Conservation (phyloP, 2,888 invertebrate species). For the Epinotia nisella region DNA sequence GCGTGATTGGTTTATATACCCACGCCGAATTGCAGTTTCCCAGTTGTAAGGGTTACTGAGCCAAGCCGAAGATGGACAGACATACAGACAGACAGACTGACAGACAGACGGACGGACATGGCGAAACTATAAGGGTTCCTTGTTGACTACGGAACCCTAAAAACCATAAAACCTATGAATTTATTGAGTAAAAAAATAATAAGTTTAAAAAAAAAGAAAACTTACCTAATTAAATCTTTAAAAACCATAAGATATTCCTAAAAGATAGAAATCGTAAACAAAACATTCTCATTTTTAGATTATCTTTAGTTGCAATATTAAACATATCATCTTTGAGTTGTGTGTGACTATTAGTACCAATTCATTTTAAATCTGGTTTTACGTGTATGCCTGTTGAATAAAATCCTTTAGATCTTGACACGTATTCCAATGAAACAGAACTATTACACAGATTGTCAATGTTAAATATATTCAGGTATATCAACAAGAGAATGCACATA, state of each 20-base stretch:
- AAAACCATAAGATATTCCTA: neutral
- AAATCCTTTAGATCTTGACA: neutral
- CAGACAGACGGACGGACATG: too few species aligned
- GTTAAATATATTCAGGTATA: neutral
- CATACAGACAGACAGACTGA: too few species aligned
- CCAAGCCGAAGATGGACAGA: too few species aligned
- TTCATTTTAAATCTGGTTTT: neutral
- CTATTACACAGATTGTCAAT: neutral
- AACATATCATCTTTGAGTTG: too few species aligned
- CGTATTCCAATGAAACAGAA: neutral
- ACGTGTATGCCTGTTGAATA: neutral
- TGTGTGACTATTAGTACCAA: neutral
- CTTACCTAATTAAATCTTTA: neutral
- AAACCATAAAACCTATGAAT: neutral
- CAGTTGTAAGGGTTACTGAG: too few species aligned
- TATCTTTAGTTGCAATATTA: too few species aligned
- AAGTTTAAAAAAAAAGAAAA: neutral
- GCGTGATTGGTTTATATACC: too few species aligned
- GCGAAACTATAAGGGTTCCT: too few species aligned
- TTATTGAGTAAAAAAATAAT: neutral
- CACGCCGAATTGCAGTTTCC: too few species aligned
- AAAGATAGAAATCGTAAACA: too few species aligned
- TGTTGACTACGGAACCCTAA: too few species aligned
- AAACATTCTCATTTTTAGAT: too few species aligned
- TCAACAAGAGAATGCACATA: conserved; percentile 16